A percentile compares a stretch with the other conserved stretches of the same genome.
phyloP scores from a whole-genome alignment of 2,888 invertebrate genomes.

The Noctua janthe region DNA sequence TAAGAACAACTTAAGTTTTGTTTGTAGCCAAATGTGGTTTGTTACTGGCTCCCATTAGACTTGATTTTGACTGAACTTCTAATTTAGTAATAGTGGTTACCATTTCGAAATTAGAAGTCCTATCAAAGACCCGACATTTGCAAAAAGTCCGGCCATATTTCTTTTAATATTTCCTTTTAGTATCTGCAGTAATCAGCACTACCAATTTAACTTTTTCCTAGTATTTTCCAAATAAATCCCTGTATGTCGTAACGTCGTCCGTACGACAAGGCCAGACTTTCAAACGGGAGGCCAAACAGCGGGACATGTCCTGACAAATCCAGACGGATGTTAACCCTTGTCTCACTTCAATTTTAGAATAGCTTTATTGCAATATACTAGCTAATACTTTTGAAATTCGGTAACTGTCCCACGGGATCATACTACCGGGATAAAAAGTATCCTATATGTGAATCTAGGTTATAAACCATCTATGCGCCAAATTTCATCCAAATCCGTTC shows the following conservation, averaged over 20 bases:
- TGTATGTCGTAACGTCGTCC: background rate
- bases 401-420: too few species aligned
- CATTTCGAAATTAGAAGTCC: background rate
- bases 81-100: too few species aligned
- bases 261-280: background rate
- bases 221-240: background rate
- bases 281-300: background rate
- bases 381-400: too few species aligned
- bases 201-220: too few species aligned
- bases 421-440: too few species aligned
- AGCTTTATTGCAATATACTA: background rate
- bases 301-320: background rate
- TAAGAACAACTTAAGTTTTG: conserved; percentile 22
- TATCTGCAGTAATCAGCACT: too few species aligned
- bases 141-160: background rate
- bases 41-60: conserved; percentile 20
- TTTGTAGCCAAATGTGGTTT: conserved; percentile 27
- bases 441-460: too few species aligned
- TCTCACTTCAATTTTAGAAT: too few species aligned
- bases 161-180: background rate
- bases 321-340: background rate
- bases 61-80: too few species aligned
- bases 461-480: too few species aligned
- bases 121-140: background rate
- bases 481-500: too few species aligned